Conservation (phyloP, 2,113 vertebrate genomes). For the Agapornis roseicollis region DNA sequence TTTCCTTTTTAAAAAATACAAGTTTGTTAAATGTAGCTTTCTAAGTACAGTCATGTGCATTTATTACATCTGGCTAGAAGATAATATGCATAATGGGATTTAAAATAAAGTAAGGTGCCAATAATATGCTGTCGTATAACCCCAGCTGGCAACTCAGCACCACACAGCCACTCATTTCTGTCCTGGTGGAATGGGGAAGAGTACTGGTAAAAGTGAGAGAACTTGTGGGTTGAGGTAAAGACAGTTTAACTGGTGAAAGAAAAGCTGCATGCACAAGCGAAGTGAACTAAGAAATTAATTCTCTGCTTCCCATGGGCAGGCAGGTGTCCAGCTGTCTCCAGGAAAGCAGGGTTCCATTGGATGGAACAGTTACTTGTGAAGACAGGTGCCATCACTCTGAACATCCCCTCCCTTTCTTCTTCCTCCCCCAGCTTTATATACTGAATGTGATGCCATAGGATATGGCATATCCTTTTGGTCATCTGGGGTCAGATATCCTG, state of each 20-base stretch:
- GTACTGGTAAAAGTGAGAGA: not conserved
- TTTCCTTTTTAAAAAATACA: not conserved
- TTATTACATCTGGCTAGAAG: not conserved
- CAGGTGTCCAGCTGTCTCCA: not conserved
- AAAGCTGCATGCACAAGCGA: not conserved
- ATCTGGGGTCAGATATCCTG: not conserved
- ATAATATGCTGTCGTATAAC: not conserved
- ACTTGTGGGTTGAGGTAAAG: not conserved
- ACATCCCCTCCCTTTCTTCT: not conserved
- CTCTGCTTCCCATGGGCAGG: not conserved
- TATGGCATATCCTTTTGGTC: not conserved
- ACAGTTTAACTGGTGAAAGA: not conserved
- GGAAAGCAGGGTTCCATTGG: not conserved
- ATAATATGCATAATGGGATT: slow-evolving; percentile 8
- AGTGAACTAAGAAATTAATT: not conserved
- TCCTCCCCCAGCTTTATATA: not conserved
- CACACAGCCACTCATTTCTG: not conserved
- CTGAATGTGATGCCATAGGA: not conserved
- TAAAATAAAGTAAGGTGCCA: not conserved
- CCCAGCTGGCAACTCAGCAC: not conserved
- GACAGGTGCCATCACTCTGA: not conserved
- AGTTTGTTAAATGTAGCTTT: slow-evolving; percentile 23
- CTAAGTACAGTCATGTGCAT: not conserved
- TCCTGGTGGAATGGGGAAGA: not conserved
- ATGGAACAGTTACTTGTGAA: not conserved